Base-by-base conservation (phyloP, 92 coral and sea anemone genomes). In the Palythoa caribaeorum region DNA sequence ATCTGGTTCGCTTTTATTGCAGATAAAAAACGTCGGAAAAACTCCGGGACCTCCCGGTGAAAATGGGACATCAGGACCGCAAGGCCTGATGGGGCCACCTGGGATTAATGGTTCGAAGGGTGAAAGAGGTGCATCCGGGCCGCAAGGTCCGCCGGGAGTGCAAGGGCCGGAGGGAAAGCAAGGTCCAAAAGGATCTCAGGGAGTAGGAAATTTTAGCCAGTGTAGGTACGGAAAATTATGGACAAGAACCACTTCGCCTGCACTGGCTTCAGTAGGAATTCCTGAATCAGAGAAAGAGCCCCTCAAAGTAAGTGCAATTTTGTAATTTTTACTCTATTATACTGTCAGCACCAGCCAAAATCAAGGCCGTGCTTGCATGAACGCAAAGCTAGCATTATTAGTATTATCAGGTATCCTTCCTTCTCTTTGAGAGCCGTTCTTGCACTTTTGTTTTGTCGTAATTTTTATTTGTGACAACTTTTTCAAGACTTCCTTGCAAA, bases 71-170 rank as follows among this genome's bases (percentile, higher is more conserved):
- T 63, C 17, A 16, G 93, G 93, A 9, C 84, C 85, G 2, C 73
- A 52, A n/a, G 93, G 93, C 15, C 53, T 57, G 47, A 72, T n/a
- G 19, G 93, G 92, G 36, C 53, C 83, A 16, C 73, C 77, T 28
- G 94, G 92, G 16, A 76, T 78, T 52, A 81, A 65, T 19, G 94
- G 94, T 13, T 71, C 80, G 1, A 55, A 40, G 66, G 94, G 93
- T 53, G 54, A 59, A 20, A 78, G 35, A 35, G 90, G 88, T 20
- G 36, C 65, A 20, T 71, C 13, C 3, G 91, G 91, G 38, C 88
- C 75, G 62, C 83, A 60, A 48, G 91, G 91, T 13, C 83, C 69
- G 44, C 75, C 48, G 39, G 91, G 91, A 48, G 55, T 2, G 20
- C 84, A 21, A 71, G 91, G 91, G 13, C 88, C 54, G 17, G 50